These are phyloP conservation scores for Furcula furcula DNA, from an alignment of 2,888 invertebrate genomes.

Conservation along the genomic window DNA sequence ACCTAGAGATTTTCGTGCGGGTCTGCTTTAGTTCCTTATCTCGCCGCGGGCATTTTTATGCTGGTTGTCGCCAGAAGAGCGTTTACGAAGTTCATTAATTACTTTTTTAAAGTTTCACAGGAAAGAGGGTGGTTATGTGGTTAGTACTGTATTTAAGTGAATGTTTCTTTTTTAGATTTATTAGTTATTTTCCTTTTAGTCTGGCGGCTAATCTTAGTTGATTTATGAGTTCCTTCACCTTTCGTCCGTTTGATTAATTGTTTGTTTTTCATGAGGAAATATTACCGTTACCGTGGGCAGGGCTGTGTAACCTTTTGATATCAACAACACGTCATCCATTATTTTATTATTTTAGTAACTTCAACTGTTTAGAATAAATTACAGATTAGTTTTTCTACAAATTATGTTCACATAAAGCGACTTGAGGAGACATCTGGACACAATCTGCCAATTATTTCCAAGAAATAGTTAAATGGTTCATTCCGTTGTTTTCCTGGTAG, in stretches of 20 bases:
- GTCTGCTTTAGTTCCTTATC: conserved; percentile 19
- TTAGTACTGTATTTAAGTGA: conserved; percentile 22
- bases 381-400: too few relatives aligned
- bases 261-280: neutral
- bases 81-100: conserved; percentile 63
- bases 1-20: conserved; percentile 5
- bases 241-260: neutral
- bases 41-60: conserved; percentile 27
- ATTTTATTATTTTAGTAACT: too few relatives aligned
- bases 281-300: neutral
- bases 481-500: too few relatives aligned
- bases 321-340: too few relatives aligned
- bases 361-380: too few relatives aligned
- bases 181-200: conserved; percentile 1
- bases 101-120: conserved; percentile 57
- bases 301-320: neutral
- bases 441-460: too few relatives aligned
- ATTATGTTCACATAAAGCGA: too few relatives aligned
- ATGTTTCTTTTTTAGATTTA: conserved; percentile 15
- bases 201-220: conserved; percentile 8
- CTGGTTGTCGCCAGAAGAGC: conserved; percentile 35
- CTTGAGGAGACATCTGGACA: too few relatives aligned
- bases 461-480: too few relatives aligned
- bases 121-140: conserved; percentile 41
- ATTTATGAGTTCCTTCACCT: conserved; percentile 13